These are phyloP conservation scores for Ophion slaviceki DNA, from an alignment of 2,888 invertebrate species.

Conservation along the genomic window DNA sequence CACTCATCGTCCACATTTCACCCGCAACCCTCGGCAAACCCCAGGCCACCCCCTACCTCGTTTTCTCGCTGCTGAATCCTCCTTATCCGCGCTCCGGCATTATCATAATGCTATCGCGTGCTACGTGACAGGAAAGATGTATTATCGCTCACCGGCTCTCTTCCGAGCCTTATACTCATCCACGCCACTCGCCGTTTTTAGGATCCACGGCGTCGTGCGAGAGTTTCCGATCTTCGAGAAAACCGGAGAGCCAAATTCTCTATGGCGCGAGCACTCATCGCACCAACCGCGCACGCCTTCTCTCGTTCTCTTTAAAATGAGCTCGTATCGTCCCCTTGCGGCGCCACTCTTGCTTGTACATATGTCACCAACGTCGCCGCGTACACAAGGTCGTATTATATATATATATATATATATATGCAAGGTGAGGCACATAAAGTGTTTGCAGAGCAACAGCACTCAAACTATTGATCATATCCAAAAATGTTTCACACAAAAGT, in stretches of 20 bases:
- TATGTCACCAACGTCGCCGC: slow-evolving; percentile 15
- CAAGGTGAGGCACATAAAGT: no score
- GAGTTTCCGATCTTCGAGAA: slow-evolving; percentile 57
- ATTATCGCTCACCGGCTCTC: slow-evolving; percentile 72
- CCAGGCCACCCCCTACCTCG: slow-evolving; percentile 59
- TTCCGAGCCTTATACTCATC: slow-evolving; percentile 18
- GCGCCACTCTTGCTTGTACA: background rate
- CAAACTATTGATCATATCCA: no score
- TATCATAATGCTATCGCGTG: slow-evolving; percentile 81
- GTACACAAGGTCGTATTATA: background rate
- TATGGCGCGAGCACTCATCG: slow-evolving; percentile 27
- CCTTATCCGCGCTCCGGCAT: slow-evolving; percentile 78
- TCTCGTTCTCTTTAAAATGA: slow-evolving; percentile 67
- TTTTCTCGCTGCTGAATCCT: slow-evolving; percentile 72
- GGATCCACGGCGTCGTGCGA: slow-evolving; percentile 67
- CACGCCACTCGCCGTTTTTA: slow-evolving; percentile 68
- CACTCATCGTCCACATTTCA: slow-evolving; percentile 78
- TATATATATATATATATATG: background rate
- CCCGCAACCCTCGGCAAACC: slow-evolving; percentile 42
- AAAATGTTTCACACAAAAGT: no score
- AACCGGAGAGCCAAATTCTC: slow-evolving; percentile 49
- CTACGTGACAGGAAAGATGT: slow-evolving; percentile 82
- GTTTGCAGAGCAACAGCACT: no score
- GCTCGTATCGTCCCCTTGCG: slow-evolving; percentile 69
- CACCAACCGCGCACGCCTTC: slow-evolving; percentile 50